Evolutionary conservation across 2,797 vertebrate genomes (phyloP).

Genomic region (Microctenopoma steveboyesi): DNA sequence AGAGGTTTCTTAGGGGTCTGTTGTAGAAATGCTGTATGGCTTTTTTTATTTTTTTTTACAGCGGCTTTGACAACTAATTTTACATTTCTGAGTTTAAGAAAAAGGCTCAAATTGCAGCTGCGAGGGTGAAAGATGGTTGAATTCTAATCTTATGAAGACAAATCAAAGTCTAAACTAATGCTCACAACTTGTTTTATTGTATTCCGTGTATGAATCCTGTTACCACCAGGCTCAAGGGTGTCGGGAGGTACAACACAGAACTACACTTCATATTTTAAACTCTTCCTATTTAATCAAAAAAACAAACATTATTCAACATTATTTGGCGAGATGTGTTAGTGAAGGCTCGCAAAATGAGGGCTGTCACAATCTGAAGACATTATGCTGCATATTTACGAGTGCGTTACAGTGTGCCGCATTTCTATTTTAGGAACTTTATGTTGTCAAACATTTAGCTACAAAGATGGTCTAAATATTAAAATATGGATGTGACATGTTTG

Average conservation of each 20-base stretch:
- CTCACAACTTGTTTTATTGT: neutral
- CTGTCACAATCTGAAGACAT: neutral
- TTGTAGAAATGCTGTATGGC: constrained; percentile 13
- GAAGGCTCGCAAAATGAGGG: too few species aligned
- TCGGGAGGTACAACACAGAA: too few species aligned
- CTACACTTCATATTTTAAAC: too few species aligned
- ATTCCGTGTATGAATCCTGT: neutral
- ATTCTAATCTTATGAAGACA: neutral
- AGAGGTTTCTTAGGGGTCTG: constrained; percentile 24
- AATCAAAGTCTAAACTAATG: constrained; percentile 7
- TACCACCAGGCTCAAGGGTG: too few species aligned
- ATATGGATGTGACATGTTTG: constrained; percentile 33
- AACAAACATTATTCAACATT: too few species aligned
- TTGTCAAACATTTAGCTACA: constrained; percentile 29
- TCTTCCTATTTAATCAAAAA: too few species aligned
- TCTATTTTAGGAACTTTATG: constrained; percentile 14
- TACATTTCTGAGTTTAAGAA: constrained; percentile 16
- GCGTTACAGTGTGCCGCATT: neutral
- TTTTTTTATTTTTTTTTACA: constrained; percentile 28
- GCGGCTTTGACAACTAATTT: constrained; percentile 22
- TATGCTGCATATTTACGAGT: neutral
- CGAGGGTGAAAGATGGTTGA: constrained; percentile 5
- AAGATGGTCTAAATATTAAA: constrained; percentile 33
- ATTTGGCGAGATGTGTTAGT: too few species aligned
- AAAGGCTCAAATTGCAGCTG: constrained; percentile 6